These are phyloP conservation scores for Vesta saturnalis DNA, from an alignment of 2,888 invertebrate genomes.

Conservation along the genomic window DNA sequence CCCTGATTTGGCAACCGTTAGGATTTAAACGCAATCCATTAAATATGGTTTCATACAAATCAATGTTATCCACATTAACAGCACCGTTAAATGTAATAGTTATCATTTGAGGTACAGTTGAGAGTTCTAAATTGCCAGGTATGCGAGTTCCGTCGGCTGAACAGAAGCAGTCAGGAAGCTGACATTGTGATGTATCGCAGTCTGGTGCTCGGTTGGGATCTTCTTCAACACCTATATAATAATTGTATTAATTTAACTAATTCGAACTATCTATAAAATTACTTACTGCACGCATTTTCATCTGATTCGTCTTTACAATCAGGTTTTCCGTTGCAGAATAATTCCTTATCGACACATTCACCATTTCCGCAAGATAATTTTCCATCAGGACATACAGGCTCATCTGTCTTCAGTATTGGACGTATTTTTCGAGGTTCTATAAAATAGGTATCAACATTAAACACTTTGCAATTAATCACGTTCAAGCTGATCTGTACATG, in stretches of 20 bases:
- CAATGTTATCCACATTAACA: constrained; percentile 92
- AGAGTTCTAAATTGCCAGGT: constrained; percentile 83
- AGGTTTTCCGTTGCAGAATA: constrained; percentile 92
- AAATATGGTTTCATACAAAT: constrained; percentile 90
- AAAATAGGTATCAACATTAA: constrained; percentile 56
- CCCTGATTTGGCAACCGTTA: constrained; percentile 88
- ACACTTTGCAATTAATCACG: not conserved
- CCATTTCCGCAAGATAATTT: constrained; percentile 92
- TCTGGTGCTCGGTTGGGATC: constrained; percentile 94
- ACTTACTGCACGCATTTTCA: constrained; percentile 95
- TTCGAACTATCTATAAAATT: not conserved
- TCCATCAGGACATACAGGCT: constrained; percentile 90
- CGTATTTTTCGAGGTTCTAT: constrained; percentile 89
- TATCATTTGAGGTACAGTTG: constrained; percentile 92
- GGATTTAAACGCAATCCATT: constrained; percentile 86
- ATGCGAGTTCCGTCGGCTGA: constrained; percentile 92
- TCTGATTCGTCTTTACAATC: constrained; percentile 96
- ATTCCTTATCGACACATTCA: constrained; percentile 89
- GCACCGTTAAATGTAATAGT: constrained; percentile 94
- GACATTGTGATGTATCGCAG: constrained; percentile 89
- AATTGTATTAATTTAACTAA: not conserved
- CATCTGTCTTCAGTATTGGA: constrained; percentile 91
- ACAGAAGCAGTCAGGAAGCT: constrained; percentile 91
- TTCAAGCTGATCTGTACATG: constrained; percentile 5
- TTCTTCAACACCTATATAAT: constrained; percentile 80